Percentiles rank a stretch among this genome's conserved stretches.
phyloP scores from a whole-genome alignment of 2,113 vertebrate genomes.

The Platycercus adscitus region DNA sequence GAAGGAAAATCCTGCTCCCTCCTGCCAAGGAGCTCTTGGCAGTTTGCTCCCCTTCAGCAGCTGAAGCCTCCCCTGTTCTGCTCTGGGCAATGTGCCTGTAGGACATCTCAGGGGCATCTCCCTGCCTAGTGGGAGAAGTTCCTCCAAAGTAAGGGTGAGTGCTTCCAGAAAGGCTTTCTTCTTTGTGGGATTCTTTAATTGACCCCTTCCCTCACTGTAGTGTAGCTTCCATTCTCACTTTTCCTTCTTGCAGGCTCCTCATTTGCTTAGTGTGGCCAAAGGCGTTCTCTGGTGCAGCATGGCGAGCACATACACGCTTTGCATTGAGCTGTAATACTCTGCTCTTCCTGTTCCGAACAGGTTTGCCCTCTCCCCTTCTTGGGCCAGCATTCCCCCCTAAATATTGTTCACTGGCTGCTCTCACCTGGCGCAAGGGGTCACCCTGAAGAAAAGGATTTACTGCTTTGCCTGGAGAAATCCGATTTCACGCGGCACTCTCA shows the following conservation, averaged over 20 bases:
- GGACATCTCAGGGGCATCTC: background rate
- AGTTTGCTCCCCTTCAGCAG: background rate
- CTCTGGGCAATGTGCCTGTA: accelerated
- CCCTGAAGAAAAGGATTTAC: slow-evolving; percentile 54
- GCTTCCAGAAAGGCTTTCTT: background rate
- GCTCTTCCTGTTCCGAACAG: background rate
- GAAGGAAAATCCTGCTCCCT: background rate
- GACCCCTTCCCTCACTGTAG: background rate
- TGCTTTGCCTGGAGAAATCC: slow-evolving; percentile 45
- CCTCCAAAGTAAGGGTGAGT: background rate
- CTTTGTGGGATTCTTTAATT: background rate
- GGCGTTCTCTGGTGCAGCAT: background rate
- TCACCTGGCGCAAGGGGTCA: slow-evolving; percentile 12
- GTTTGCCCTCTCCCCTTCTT: background rate
- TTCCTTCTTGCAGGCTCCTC: background rate
- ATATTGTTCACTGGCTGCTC: background rate
- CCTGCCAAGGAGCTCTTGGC: background rate
- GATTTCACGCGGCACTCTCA: background rate
- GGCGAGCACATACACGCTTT: background rate
- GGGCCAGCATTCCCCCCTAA: accelerated
- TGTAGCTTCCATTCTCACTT: background rate
- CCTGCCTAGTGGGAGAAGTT: background rate
- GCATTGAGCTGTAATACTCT: background rate
- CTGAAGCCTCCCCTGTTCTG: background rate
- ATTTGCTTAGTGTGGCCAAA: background rate